These are phyloP conservation scores for Ifrita kowaldi DNA, from an alignment of 2,113 vertebrate species.

Conservation along the genomic window DNA sequence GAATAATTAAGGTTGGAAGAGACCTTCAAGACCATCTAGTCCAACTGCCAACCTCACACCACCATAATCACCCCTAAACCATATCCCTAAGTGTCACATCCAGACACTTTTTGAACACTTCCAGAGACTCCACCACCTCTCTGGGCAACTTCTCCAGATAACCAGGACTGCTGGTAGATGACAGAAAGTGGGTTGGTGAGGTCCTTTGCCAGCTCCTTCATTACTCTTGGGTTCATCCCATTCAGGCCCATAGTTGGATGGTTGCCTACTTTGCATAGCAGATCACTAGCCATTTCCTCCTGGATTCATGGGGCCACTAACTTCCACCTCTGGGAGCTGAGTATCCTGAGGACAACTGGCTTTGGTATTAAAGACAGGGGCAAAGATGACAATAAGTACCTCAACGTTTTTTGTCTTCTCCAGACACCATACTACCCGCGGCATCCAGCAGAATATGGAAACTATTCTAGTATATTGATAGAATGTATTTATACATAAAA, in stretches of 20 bases:
- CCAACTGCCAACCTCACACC: background rate
- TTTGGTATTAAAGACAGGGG: background rate
- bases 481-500: background rate
- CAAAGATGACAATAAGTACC: background rate
- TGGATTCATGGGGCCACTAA: background rate
- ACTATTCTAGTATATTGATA: background rate
- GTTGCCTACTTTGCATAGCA: background rate
- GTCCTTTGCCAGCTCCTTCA: background rate
- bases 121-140: background rate
- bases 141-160: background rate
- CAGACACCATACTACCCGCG: accelerated
- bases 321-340: background rate
- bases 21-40: background rate
- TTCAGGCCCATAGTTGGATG: background rate
- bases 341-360: background rate
- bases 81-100: background rate
- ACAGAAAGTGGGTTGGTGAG: background rate
- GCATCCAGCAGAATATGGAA: background rate
- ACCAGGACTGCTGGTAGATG: background rate
- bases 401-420: background rate
- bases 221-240: background rate
- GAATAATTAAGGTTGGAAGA: background rate
- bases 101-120: background rate
- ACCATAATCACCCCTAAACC: background rate
- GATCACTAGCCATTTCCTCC: background rate